Percentiles rank a stretch among this genome's conserved stretches.
phyloP scores from a whole-genome alignment of 2,113 vertebrate genomes.

The Pholis gunnellus region DNA sequence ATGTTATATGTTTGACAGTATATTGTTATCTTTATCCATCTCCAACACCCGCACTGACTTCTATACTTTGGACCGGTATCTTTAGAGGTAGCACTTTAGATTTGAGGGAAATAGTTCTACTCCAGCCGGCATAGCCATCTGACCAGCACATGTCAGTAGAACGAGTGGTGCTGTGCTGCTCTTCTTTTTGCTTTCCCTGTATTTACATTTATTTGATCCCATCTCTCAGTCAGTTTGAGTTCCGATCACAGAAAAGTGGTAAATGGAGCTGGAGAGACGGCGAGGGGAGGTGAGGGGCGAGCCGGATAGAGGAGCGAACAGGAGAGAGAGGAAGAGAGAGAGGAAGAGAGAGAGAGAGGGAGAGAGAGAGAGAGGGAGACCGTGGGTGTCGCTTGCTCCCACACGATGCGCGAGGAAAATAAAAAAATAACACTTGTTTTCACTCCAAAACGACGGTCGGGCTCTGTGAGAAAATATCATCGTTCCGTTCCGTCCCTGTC shows the following conservation, averaged over 20 bases:
- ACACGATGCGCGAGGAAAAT: slow-evolving; percentile 59
- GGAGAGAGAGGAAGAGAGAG: neutral
- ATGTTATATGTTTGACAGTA: neutral
- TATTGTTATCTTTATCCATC: neutral
- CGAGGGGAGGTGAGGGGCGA: slow-evolving; percentile 20
- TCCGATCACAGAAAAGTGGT: slow-evolving; percentile 55
- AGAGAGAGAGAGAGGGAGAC: slow-evolving; percentile 1
- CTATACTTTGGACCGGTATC: neutral
- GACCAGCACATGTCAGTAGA: neutral
- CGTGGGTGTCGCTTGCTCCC: slow-evolving; percentile 70
- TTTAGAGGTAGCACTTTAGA: slow-evolving; percentile 3
- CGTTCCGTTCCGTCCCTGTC: slow-evolving; percentile 62
- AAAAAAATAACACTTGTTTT: slow-evolving; percentile 57
- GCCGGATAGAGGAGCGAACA: slow-evolving; percentile 34
- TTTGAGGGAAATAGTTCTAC: neutral
- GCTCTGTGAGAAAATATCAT: slow-evolving; percentile 66
- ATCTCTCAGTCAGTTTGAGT: slow-evolving; percentile 41
- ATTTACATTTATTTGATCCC: slow-evolving; percentile 65
- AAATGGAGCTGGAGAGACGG: slow-evolving; percentile 57
- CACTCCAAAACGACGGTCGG: slow-evolving; percentile 67
- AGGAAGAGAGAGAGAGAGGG: neutral
- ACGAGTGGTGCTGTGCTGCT: slow-evolving; percentile 9
- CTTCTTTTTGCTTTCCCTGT: slow-evolving; percentile 28
- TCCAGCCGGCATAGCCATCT: neutral
- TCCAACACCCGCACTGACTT: neutral